Evolutionary conservation across 1,140 invertebrate genomes (phyloP), one percentile per base, ranked within the genome.

Genomic region (Atopsyche davidsoni): DNA sequence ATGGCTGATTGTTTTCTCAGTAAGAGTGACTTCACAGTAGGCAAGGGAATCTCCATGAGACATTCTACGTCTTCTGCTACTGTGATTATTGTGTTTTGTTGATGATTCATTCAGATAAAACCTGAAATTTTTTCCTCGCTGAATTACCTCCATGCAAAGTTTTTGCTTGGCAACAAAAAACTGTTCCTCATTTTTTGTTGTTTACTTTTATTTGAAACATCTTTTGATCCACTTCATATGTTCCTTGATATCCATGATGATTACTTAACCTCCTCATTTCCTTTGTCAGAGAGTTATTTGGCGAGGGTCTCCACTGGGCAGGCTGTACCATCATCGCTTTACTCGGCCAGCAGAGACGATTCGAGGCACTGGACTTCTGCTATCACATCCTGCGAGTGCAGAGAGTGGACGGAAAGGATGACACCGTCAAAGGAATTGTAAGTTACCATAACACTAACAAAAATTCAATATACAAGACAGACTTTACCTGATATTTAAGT

Each of bases 271-370:
- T 4, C 7, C 34, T 35, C 14, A 14, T 7, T 35, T 35, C 14
- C 52, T 60, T 61, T 75, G 74, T 10, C 63, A 95, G 91, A 67
- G 92, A 98, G 73, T 73, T 99, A 55, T 99, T 96, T 74, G 97
- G 97, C 11, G 97, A 99, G 75, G 96, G 96, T 10, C 76, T 99
- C 0, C 94, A 99, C 70, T 99, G 96, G 96, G 96, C 96, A 21
- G 96, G 95, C 0, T 98, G 95, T 71, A 86, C 92, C n/a, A 92
- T 99, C 78, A 94, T 99, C 48, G 86, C 93, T n/a, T 75, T 99
- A 14, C 74, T 99, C 32, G 91, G 91, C 0, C 96, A 99, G 66
- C 94, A 99, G 73, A 74, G 92, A 51, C 75, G 96, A 44, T 99
- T 99, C 73, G 96, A 99, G 67, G 93, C 95, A 9, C 79, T 99